Base-by-base conservation (phyloP, 2,113 vertebrate genomes). In the Coreoperca whiteheadi region DNA sequence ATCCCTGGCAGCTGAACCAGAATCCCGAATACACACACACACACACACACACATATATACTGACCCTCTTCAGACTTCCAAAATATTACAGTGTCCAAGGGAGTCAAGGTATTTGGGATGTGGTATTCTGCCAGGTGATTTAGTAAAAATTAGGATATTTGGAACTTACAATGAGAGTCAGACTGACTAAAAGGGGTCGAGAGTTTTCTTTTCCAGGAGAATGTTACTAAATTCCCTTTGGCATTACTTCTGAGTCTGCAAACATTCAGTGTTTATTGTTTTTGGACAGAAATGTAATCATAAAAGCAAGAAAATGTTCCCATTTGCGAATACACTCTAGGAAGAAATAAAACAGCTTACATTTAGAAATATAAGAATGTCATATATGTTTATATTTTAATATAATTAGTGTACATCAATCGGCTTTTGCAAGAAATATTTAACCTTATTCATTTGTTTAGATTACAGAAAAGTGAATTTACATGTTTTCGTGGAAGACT, bases 1-100 rank as follows among this genome's bases (percentile, higher is more conserved):
- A 80, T 81, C 73, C 50, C 63, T 69, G 77, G 85, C 85, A 87
- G 69, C 74, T 71, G 69, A 66, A 65, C 50, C 51, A 54, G 15
- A 71, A 88, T 81, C 73, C 20, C 6, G 4, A 59, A 69, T n/a
- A 54, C 39, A 61, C 46, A 60, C 37, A 54, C 4, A 57, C n/a
- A 20, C 81, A 75, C 43, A 32, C 32, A 32, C 32, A 32, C 32
- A 32, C 32, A 34, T 5, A 34, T 5, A 50, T 46, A 51, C 46
- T 68, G 34, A 77, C 81, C 77, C 50, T 69, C 30, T 23, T 80
- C 57, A 79, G 82, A 43, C 66, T 41, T 66, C 25, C 59, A 61
- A 76, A 67, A 46, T 23, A 77, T 53, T 46, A 48, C 66, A 72
- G 54, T 57, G 54, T 67, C 79, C 34, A 66, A 46, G 37, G 20